A percentile compares a stretch with the other conserved stretches of the same genome.
Conservation (phyloP, 1,140 invertebrate genomes). For the Bombus confusus region DNA sequence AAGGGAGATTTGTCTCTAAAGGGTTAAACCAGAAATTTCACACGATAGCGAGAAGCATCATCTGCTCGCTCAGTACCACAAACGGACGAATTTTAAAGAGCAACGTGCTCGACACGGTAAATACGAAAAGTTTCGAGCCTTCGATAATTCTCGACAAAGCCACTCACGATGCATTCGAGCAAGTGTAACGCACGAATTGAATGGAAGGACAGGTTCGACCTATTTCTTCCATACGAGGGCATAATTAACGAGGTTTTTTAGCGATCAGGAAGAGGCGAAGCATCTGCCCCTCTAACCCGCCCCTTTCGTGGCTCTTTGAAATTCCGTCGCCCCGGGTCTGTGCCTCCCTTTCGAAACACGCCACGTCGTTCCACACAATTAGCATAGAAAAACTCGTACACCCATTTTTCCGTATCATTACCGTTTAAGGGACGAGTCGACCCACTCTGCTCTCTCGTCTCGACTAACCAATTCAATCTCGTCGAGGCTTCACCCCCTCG, state of each 20-base stretch:
- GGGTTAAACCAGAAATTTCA: not conserved
- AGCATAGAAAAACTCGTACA: slow-evolving; percentile 52
- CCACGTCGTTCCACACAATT: slow-evolving; percentile 58
- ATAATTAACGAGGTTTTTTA: slow-evolving; percentile 60
- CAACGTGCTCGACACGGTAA: not conserved
- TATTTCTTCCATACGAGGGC: slow-evolving; percentile 36
- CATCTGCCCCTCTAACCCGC: not conserved
- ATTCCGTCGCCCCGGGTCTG: slow-evolving; percentile 2
- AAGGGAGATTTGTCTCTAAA: not conserved
- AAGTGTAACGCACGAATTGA: not conserved
- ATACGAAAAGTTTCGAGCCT: not conserved
- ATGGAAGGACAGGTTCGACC: slow-evolving; percentile 21
- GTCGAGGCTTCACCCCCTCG: not conserved
- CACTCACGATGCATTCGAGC: not conserved
- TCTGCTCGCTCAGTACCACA: not conserved
- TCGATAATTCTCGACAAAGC: not conserved
- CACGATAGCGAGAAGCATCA: not conserved
- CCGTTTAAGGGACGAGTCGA: slow-evolving; percentile 43
- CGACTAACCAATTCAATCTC: slow-evolving; percentile 12
- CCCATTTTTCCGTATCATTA: slow-evolving; percentile 58
- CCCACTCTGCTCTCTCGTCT: slow-evolving; percentile 5
- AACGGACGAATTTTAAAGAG: not conserved
- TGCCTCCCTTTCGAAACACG: slow-evolving; percentile 28
- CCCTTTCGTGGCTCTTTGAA: not conserved
- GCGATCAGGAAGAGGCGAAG: slow-evolving; percentile 22